Evolutionary conservation across 2,797 vertebrate genomes (phyloP), one percentile per base, ranked within the genome.

Genomic region (Phoxinus dragarum): DNA sequence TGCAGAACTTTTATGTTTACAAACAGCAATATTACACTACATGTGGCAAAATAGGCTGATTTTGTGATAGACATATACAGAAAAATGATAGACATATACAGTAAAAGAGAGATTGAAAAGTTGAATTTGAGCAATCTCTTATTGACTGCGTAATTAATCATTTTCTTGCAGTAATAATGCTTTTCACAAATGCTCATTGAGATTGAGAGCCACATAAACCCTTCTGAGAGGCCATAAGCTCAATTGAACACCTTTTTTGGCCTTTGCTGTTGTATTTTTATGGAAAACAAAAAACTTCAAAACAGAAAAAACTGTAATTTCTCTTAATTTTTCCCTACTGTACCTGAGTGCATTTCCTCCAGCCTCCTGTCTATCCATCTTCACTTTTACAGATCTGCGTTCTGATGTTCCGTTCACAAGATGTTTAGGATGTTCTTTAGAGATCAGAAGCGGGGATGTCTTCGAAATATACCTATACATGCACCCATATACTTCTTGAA

Each of bases 201-300:
- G 34, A 27, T 47, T 40, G 4, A 21, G 21, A 71, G 8, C 31
- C 19, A 34, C 78, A 36, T 9, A 44, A 19, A n/a, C 17, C 17
- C 6, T 31, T 59, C 14, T 56, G 23, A 81, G 38, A 19, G 0
- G n/a, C 5, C 6, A 47, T 44, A 3, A 3, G 16, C 8, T 1
- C 14, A 61, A 47, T 34, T 64, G 3, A 31, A 64, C 59, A 23
- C 21, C 4, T 12, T 61, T 11, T n/a, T n/a, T 59, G 9, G 9
- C 23, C 6, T 72, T 44, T 72, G 42, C 23, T 72, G 16, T 44
- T 3, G 3, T 27, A 17, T 72, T 72, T n/a, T 16, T 27, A 27
- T 44, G 68, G 6, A 49, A 91, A 93, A 95, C 94, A 94, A 92
- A 93, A 94, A 84, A 36, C 42, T 6, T 12, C 67, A 52, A 77